These are phyloP conservation scores for Hermetia illucens DNA, from an alignment of 1,140 invertebrate genomes.

Conservation along the genomic window DNA sequence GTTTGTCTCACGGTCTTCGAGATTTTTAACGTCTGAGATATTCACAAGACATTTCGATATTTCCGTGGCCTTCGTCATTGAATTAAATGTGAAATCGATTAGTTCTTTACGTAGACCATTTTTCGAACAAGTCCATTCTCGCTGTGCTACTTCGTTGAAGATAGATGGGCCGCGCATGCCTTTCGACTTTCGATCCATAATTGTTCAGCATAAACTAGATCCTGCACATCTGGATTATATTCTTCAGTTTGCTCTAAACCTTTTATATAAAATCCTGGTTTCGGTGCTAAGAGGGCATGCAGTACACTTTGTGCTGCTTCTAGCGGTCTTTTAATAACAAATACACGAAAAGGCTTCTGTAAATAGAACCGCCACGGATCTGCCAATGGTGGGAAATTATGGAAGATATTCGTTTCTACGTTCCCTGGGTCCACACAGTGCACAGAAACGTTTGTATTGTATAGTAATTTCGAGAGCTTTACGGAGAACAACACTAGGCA, in stretches of 20 bases:
- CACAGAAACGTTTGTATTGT: slow-evolving; percentile 19
- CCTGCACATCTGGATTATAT: slow-evolving; percentile 13
- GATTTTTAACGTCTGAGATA: neutral
- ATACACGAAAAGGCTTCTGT: slow-evolving; percentile 22
- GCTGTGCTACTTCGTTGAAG: neutral
- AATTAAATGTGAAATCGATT: slow-evolving; percentile 1
- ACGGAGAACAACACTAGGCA: slow-evolving; percentile 14
- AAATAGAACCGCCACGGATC: slow-evolving; percentile 19
- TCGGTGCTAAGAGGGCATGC: slow-evolving; percentile 20
- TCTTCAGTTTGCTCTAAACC: slow-evolving; percentile 10
- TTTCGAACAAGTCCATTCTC: neutral
- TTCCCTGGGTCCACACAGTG: slow-evolving; percentile 31
- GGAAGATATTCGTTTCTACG: slow-evolving; percentile 24
- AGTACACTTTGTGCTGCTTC: slow-evolving; percentile 26
- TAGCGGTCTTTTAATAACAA: slow-evolving; percentile 22
- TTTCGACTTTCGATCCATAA: no score
- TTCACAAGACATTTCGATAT: slow-evolving; percentile 3
- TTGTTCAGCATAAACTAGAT: no score
- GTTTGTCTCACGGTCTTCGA: neutral
- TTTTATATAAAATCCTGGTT: slow-evolving; percentile 20
- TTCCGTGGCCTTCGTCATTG: neutral
- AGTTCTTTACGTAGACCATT: slow-evolving; percentile 3
- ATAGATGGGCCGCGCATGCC: no score
- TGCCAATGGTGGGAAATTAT: slow-evolving; percentile 21
- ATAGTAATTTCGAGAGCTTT: slow-evolving; percentile 16